A percentile compares a stretch with the other conserved stretches of the same genome.
These are phyloP conservation scores for Phyllostomus discolor DNA, from an alignment of 2,113 vertebrate genomes.

Conservation along the genomic window DNA sequence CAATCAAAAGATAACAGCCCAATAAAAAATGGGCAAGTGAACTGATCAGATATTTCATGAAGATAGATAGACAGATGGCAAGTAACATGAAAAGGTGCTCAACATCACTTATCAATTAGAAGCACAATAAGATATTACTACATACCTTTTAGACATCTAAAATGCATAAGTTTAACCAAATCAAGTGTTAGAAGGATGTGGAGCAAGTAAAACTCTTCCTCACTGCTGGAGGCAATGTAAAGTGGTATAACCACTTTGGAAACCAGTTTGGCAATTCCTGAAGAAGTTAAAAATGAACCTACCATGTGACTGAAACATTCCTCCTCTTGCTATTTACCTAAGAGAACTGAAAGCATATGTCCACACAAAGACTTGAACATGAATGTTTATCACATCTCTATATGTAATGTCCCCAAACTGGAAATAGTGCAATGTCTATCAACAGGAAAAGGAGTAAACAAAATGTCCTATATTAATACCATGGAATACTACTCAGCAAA, in stretches of 20 bases:
- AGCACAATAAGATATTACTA: background rate
- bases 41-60: no score
- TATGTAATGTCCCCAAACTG: background rate
- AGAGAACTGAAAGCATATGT: no score
- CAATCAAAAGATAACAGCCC: background rate
- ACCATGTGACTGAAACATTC: background rate
- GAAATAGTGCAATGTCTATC: background rate
- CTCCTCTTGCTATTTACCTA: background rate
- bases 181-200: background rate
- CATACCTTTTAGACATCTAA: background rate
- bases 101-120: background rate
- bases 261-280: background rate
- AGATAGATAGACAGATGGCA: no score
- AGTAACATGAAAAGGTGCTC: no score
- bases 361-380: background rate
- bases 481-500: background rate
- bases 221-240: background rate
- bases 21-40: no score
- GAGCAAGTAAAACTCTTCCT: background rate
- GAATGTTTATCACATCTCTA: background rate
- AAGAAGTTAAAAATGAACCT: background rate
- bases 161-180: background rate
- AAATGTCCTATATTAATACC: background rate
- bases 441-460: background rate
- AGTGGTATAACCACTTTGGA: background rate